Conservation (phyloP, 2,888 invertebrate genomes). For the Linnaemya vulpina region DNA sequence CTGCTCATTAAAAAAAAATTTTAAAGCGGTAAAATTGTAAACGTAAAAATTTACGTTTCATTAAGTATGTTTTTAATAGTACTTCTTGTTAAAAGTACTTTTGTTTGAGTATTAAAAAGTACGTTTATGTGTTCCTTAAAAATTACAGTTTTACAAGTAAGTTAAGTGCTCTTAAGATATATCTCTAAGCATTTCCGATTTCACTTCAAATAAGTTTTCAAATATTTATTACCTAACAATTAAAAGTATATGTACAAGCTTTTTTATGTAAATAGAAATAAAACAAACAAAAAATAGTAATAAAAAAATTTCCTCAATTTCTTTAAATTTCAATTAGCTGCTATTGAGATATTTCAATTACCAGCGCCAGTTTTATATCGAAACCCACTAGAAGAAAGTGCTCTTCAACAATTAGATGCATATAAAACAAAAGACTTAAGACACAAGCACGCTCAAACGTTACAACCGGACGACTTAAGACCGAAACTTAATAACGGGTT, state of each 20-base stretch:
- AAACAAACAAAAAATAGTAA: too few relatives aligned
- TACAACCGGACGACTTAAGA: slow-evolving; percentile 21
- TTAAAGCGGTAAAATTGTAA: too few relatives aligned
- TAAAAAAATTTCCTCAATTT: background rate
- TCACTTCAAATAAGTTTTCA: background rate
- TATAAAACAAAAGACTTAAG: slow-evolving; percentile 34
- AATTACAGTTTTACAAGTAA: background rate
- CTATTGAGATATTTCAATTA: slow-evolving; percentile 7
- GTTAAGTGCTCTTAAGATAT: background rate
- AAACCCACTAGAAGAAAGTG: slow-evolving; percentile 7
- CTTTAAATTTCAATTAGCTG: background rate
- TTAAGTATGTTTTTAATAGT: too few relatives aligned
- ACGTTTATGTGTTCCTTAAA: background rate
- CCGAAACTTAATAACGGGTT: slow-evolving; percentile 14
- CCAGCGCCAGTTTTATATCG: background rate
- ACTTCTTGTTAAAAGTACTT: too few relatives aligned
- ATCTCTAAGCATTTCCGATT: background rate
- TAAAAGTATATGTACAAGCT: background rate
- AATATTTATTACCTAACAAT: background rate
- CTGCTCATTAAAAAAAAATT: too few relatives aligned
- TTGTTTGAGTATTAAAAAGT: too few relatives aligned
- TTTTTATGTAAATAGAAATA: background rate
- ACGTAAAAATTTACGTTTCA: too few relatives aligned
- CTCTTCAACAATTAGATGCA: background rate
- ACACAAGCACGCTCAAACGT: background rate